Conservation (phyloP, 2,113 vertebrate genomes). For the Pachycephala philippinensis region DNA sequence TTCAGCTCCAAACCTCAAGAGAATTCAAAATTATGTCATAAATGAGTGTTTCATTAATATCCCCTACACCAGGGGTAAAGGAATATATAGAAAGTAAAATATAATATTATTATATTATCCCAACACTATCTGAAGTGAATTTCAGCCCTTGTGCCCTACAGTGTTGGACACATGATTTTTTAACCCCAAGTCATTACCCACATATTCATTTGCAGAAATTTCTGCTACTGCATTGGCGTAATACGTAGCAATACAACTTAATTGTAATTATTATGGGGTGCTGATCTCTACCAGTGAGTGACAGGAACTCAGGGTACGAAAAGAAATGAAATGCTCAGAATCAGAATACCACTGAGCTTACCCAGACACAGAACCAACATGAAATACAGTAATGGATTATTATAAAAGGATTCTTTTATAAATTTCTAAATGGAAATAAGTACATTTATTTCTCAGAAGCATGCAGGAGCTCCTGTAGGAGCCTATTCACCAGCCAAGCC, state of each 20-base stretch:
- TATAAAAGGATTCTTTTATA: background rate
- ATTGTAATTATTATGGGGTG: background rate
- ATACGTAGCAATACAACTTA: background rate
- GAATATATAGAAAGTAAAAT: background rate
- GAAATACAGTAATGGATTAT: background rate
- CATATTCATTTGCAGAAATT: background rate
- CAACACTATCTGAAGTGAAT: background rate
- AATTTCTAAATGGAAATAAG: background rate
- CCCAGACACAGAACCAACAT: background rate
- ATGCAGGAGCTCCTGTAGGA: background rate
- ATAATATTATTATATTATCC: background rate
- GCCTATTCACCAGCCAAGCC: background rate
- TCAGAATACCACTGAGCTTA: background rate
- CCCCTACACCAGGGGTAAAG: background rate
- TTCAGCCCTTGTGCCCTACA: background rate
- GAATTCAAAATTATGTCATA: background rate
- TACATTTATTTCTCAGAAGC: background rate
- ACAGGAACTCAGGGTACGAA: background rate
- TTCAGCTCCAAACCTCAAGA: background rate
- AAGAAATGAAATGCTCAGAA: background rate
- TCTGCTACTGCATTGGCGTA: background rate
- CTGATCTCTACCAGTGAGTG: background rate
- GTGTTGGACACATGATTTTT: background rate
- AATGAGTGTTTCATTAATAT: background rate
- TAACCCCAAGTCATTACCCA: background rate